phyloP scores from a whole-genome alignment of 2,113 vertebrate genomes.

The Cranoglanis bouderius region DNA sequence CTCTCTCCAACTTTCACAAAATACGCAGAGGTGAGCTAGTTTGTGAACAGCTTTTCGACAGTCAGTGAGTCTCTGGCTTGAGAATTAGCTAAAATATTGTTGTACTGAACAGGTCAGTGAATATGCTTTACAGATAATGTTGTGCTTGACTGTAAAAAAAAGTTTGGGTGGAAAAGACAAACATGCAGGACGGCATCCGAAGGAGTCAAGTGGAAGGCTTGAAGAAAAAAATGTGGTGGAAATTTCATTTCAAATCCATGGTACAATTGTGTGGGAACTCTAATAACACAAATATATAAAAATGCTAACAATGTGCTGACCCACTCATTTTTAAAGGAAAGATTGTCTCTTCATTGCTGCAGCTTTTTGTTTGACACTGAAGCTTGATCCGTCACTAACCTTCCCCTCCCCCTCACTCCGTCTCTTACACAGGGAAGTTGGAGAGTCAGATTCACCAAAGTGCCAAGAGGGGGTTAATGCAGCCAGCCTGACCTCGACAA shows the following conservation, averaged over 20 bases:
- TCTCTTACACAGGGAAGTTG: constrained; percentile 84
- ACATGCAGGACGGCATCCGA: too few relatives aligned
- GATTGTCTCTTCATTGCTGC: constrained; percentile 17
- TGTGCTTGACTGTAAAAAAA: neutral
- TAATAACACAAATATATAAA: neutral
- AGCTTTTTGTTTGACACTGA: constrained; percentile 43
- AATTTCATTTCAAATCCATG: neutral
- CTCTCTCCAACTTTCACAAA: neutral
- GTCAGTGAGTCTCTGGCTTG: neutral
- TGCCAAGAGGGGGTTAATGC: constrained; percentile 95
- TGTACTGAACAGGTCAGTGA: neutral
- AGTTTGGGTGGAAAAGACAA: neutral
- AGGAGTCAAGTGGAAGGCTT: neutral
- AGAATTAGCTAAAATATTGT: neutral
- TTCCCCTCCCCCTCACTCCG: constrained; percentile 19
- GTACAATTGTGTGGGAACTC: neutral
- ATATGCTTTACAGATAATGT: neutral
- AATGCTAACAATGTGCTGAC: neutral
- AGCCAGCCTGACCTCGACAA: constrained; percentile 64
- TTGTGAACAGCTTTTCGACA: neutral
- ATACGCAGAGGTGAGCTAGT: neutral
- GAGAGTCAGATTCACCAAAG: constrained; percentile 93
- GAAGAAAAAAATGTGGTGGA: neutral
- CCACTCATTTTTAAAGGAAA: neutral
- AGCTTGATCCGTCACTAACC: constrained; percentile 47